phyloP scores from a whole-genome alignment of 2,113 vertebrate genomes.

The Marcusenius ussheri region DNA sequence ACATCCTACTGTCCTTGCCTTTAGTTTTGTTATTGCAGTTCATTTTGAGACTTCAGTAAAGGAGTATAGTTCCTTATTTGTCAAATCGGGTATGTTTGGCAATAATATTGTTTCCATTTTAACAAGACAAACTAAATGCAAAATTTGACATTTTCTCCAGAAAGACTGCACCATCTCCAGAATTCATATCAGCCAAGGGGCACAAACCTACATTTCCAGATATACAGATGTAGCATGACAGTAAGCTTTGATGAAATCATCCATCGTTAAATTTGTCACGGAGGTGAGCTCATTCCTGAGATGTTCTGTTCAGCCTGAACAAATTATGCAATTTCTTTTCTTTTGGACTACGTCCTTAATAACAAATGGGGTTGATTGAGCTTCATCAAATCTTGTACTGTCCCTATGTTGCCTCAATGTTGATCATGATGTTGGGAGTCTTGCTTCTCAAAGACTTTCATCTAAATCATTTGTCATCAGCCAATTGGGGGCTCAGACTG shows the following conservation, averaged over 20 bases:
- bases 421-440: background rate
- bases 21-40: background rate
- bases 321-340: background rate
- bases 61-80: background rate
- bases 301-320: background rate
- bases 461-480: background rate
- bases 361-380: background rate
- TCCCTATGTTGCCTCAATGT: background rate
- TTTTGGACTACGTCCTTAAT: background rate
- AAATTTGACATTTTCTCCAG: constrained; percentile 1
- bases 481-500: background rate
- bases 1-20: background rate
- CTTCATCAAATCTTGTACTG: background rate
- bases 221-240: background rate
- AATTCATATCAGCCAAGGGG: constrained; percentile 1
- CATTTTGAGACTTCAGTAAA: background rate
- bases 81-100: background rate
- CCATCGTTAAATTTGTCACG: background rate
- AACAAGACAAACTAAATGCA: background rate
- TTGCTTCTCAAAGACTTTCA: background rate
- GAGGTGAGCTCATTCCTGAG: background rate
- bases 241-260: background rate
- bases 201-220: background rate
- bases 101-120: constrained; percentile 8
- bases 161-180: background rate